Conservation (phyloP, 1,140 invertebrate species). For the Ips typographus region DNA sequence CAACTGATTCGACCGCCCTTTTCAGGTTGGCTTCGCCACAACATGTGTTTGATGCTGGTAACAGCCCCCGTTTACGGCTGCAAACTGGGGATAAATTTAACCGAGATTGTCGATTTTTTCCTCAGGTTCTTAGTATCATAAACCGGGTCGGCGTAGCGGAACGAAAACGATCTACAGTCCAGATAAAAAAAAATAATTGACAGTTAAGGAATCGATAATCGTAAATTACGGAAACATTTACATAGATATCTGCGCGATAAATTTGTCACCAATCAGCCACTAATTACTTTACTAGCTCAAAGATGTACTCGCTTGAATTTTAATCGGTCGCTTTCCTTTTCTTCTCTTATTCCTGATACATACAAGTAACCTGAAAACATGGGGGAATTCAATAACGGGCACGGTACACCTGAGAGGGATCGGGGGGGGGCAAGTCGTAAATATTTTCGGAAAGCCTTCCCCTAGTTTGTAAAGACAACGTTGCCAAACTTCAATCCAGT, state of each 20-base stretch:
- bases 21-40: conserved; percentile 20
- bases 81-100: conserved; percentile 20
- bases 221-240: conserved; percentile 20
- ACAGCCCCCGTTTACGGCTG: conserved; percentile 24
- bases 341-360: too few relatives aligned
- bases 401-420: conserved; percentile 27
- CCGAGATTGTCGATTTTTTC: not conserved
- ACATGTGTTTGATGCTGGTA: conserved; percentile 27
- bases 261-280: conserved; percentile 28
- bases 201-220: conserved; percentile 20
- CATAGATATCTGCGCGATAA: conserved; percentile 29
- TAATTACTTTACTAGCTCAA: conserved; percentile 28
- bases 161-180: not conserved
- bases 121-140: too few relatives aligned
- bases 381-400: too few relatives aligned
- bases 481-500: conserved; percentile 1
- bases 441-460: conserved; percentile 36
- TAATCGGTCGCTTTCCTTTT: conserved; percentile 14
- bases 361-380: too few relatives aligned
- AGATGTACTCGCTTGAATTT: conserved; percentile 21
- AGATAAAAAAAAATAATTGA: conserved; percentile 18
- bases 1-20: conserved; percentile 32
- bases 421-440: conserved; percentile 34
- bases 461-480: conserved; percentile 9
- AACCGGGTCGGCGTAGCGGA: too few relatives aligned